phyloP scores from a whole-genome alignment of 2,888 invertebrate species.

The Tachina grossa region DNA sequence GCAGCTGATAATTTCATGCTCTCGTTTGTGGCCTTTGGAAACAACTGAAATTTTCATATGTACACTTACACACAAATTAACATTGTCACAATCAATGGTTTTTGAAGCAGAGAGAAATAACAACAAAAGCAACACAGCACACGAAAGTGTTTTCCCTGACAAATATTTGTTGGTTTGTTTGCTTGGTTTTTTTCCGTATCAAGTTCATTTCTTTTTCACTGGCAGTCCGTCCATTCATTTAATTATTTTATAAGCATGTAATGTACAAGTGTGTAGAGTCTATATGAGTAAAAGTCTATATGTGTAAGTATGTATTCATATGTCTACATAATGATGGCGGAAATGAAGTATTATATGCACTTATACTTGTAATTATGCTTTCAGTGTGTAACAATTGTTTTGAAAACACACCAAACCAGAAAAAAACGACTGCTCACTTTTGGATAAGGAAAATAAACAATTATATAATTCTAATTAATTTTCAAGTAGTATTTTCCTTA shows the following conservation, averaged over 20 bases:
- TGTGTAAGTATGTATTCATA: neutral
- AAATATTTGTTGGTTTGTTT: constrained; percentile 62
- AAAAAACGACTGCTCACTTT: constrained; percentile 5
- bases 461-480: constrained; percentile 60
- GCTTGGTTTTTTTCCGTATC: constrained; percentile 35
- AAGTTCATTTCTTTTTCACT: constrained; percentile 36
- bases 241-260: constrained; percentile 9
- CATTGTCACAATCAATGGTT: constrained; percentile 64
- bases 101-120: constrained; percentile 43
- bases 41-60: constrained; percentile 18
- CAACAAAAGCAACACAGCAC: constrained; percentile 72
- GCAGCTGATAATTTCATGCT: constrained; percentile 68
- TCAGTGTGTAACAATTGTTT: constrained; percentile 53
- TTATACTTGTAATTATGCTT: constrained; percentile 26
- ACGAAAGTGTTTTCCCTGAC: constrained; percentile 66
- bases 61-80: constrained; percentile 37
- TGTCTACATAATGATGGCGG: constrained; percentile 77
- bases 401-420: neutral
- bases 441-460: constrained; percentile 57
- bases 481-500: constrained; percentile 62
- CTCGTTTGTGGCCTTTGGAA: constrained; percentile 11
- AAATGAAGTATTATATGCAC: constrained; percentile 73
- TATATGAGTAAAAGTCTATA: neutral
- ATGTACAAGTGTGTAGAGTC: constrained; percentile 30
- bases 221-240: constrained; percentile 10